A percentile compares a stretch with the other conserved stretches of the same genome.
phyloP scores from a whole-genome alignment of 2,113 vertebrate species.

The Orthonyx spaldingii region DNA sequence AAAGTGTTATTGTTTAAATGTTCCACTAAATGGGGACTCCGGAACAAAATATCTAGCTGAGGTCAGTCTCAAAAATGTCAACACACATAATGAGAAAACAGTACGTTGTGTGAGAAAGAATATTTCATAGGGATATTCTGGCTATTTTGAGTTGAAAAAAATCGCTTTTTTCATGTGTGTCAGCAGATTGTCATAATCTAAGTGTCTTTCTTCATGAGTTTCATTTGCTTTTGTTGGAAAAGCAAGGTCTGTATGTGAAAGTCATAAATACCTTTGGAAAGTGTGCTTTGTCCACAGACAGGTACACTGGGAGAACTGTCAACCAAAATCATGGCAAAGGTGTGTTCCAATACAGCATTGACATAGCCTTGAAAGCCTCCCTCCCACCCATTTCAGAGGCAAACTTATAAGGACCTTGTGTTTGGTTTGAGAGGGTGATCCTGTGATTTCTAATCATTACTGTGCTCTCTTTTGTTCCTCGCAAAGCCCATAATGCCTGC shows the following conservation, averaged over 20 bases:
- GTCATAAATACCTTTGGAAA: background rate
- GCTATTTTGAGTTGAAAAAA: background rate
- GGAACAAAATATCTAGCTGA: constrained; percentile 66
- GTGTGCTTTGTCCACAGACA: background rate
- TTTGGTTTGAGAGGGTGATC: background rate
- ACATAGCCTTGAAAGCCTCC: background rate
- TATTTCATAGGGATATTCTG: constrained; percentile 33
- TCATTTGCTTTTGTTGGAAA: constrained; percentile 12
- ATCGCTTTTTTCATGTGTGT: background rate
- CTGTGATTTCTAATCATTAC: background rate
- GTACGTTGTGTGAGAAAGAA: constrained; percentile 37
- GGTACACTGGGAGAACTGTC: background rate
- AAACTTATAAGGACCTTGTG: background rate
- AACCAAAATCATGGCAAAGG: background rate
- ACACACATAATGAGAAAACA: constrained; percentile 57
- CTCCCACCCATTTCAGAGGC: background rate
- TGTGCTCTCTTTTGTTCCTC: background rate
- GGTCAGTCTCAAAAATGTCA: constrained; percentile 62
- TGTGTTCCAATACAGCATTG: background rate
- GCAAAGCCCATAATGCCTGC: background rate
- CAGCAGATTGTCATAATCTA: constrained; percentile 27
- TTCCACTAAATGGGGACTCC: constrained; percentile 66
- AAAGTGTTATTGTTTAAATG: constrained; percentile 68
- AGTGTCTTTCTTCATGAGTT: background rate
- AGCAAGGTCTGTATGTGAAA: background rate